These are phyloP conservation scores for Salpingus planirostris DNA, from an alignment of 2,888 invertebrate genomes.

Conservation along the genomic window DNA sequence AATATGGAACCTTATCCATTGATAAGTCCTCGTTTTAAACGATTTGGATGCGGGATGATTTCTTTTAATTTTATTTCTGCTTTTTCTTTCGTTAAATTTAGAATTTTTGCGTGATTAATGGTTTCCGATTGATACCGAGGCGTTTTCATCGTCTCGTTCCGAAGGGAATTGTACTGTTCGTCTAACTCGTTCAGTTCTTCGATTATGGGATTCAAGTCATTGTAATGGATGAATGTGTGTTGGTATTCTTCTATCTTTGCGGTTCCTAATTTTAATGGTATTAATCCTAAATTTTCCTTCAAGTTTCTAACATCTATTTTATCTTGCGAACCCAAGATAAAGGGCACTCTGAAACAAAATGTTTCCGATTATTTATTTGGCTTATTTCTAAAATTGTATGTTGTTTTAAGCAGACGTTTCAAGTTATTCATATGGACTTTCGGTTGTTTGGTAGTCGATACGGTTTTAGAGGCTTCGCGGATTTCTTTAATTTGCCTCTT, in stretches of 20 bases:
- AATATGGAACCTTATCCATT: slow-evolving; percentile 13
- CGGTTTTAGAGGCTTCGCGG: not conserved
- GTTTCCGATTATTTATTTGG: too few species aligned
- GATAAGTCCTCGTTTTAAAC: slow-evolving; percentile 10
- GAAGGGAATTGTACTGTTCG: not conserved
- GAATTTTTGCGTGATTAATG: not conserved
- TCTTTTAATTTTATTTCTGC: not conserved
- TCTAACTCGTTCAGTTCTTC: not conserved
- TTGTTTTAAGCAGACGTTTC: not conserved
- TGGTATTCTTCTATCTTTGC: slow-evolving; percentile 5
- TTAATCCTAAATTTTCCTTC: slow-evolving; percentile 6
- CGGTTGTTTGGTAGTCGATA: not conserved
- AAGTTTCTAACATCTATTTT: not conserved
- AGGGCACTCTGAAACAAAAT: not conserved
- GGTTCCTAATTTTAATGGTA: slow-evolving; percentile 9
- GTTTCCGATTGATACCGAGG: not conserved
- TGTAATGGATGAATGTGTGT: slow-evolving; percentile 9
- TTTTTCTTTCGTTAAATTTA: not conserved
- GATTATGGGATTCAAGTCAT: slow-evolving; percentile 3
- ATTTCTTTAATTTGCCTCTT: not conserved
- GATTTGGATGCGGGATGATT: not conserved
- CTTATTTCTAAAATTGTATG: not conserved
- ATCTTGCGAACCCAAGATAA: not conserved
- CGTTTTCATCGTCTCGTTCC: not conserved
- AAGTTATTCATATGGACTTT: not conserved